Conservation (phyloP, 2,888 invertebrate genomes). For the Marronus borbonicus region DNA sequence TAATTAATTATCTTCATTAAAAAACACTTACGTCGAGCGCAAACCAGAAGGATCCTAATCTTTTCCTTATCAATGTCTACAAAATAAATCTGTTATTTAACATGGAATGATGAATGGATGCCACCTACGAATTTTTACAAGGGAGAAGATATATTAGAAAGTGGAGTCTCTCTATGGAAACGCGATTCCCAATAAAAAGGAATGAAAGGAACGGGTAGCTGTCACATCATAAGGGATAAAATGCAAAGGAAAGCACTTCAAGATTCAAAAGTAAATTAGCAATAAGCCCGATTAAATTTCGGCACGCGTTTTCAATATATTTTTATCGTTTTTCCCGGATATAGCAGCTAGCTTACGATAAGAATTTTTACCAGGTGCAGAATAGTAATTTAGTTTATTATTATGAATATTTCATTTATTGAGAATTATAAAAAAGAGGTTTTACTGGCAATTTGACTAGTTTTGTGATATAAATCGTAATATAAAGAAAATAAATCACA, state of each 20-base stretch:
- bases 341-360: neutral
- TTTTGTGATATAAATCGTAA: too few relatives aligned
- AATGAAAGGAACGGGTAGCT: neutral
- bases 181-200: conserved; percentile 22
- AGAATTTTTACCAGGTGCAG: neutral
- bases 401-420: too few relatives aligned
- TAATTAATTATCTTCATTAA: conserved; percentile 22
- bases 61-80: neutral
- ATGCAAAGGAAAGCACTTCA: conserved; percentile 8
- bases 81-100: conserved; percentile 33
- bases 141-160: conserved; percentile 5
- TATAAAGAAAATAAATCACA: too few relatives aligned
- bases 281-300: neutral
- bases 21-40: neutral
- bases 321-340: neutral
- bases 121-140: conserved; percentile 8
- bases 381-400: neutral
- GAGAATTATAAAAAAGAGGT: too few relatives aligned
- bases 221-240: conserved; percentile 14
- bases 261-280: conserved; percentile 16
- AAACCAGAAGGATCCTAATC: conserved; percentile 13
- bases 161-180: neutral
- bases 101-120: conserved; percentile 30
- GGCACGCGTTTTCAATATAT: neutral
- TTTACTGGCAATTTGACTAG: too few relatives aligned